Percentiles rank a stretch among this genome's conserved stretches.
phyloP scores from a whole-genome alignment of 1,140 invertebrate genomes.

The Eriocheir sinensis region DNA sequence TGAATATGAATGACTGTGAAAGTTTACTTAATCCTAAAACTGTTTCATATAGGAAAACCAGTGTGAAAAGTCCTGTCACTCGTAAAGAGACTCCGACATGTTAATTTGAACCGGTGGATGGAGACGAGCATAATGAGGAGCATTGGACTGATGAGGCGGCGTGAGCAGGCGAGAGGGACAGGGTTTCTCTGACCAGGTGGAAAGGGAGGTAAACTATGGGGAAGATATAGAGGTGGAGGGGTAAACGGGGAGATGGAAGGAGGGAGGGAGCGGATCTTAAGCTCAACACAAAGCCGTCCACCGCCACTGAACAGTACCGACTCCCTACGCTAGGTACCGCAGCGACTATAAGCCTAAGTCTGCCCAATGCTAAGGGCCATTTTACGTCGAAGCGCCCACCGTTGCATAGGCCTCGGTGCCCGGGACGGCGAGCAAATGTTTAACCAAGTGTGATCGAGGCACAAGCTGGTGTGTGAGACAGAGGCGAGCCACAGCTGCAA shows the following conservation, averaged over 20 bases:
- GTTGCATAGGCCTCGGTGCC: background rate
- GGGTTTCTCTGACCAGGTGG: background rate
- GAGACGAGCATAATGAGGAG: background rate
- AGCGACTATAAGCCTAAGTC: background rate
- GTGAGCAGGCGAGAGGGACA: background rate
- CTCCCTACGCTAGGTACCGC: background rate
- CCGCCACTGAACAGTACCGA: background rate
- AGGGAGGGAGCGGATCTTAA: background rate
- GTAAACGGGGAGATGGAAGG: too few relatives aligned
- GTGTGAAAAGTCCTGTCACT: too few relatives aligned
- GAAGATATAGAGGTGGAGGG: background rate
- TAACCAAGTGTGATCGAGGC: conserved; percentile 45
- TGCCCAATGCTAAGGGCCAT: background rate
- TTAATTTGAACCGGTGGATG: too few relatives aligned
- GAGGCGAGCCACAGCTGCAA: conserved; percentile 43
- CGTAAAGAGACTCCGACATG: too few relatives aligned
- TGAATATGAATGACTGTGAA: too few relatives aligned
- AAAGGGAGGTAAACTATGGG: too few relatives aligned
- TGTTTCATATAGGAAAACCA: too few relatives aligned
- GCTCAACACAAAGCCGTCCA: conserved; percentile 2
- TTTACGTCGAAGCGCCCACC: background rate
- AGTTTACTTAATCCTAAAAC: too few relatives aligned
- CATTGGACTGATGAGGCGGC: background rate
- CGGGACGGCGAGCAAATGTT: conserved; percentile 6
- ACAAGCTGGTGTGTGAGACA: conserved; percentile 50